Percentiles rank a stretch among this genome's conserved stretches.
Evolutionary conservation across 2,797 vertebrate genomes (phyloP).

Genomic region (Alcedo quadribrachys): DNA sequence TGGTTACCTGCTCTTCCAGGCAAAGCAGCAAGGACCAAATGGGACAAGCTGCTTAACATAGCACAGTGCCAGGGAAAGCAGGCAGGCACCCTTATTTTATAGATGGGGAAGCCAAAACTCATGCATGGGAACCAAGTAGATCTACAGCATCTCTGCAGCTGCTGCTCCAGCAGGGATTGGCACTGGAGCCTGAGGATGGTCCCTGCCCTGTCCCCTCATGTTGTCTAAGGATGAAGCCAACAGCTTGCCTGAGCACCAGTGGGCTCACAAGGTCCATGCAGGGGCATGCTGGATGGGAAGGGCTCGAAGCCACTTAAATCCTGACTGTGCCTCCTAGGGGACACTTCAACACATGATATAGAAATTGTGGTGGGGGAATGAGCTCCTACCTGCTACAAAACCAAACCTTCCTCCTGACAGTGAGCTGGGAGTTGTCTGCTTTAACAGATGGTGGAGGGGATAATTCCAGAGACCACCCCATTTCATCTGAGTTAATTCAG

Average conservation of each 20-base stretch:
- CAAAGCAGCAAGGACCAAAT: neutral
- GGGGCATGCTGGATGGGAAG: neutral
- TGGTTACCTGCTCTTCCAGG: neutral
- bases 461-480: fast-evolving
- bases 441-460: neutral
- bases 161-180: neutral
- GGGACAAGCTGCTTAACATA: neutral
- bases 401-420: neutral
- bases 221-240: neutral
- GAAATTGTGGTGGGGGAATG: neutral
- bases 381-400: neutral
- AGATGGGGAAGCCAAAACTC: neutral
- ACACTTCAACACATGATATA: fast-evolving
- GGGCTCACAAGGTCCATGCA: fast-evolving
- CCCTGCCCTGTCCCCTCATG: neutral
- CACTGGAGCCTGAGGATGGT: neutral
- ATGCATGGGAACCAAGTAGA: neutral
- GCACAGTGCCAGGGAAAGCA: neutral
- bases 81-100: neutral
- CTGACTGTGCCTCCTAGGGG: neutral
- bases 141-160: neutral
- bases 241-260: neutral
- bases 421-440: neutral
- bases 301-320: fast-evolving
- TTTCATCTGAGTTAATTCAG: neutral